These are phyloP conservation scores for Apodemia hepburni DNA, from an alignment of 2,888 invertebrate genomes.

Conservation along the genomic window DNA sequence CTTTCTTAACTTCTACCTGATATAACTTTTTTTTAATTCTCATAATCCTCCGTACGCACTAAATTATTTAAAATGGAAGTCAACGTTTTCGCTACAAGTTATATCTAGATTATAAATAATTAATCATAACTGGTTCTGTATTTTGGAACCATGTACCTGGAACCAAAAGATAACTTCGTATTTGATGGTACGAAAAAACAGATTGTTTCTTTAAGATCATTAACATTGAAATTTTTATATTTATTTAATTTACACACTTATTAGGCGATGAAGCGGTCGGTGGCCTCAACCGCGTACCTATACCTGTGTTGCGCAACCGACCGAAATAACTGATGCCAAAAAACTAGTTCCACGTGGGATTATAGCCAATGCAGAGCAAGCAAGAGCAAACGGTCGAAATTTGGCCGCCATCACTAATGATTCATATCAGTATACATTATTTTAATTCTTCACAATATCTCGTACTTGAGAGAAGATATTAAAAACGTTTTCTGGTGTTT, in stretches of 20 bases:
- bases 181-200: neutral
- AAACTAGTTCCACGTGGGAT: slow-evolving; percentile 69
- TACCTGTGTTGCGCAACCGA: slow-evolving; percentile 65
- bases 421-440: slow-evolving; percentile 7
- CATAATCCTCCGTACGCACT: neutral
- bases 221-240: slow-evolving; percentile 42
- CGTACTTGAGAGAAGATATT: neutral
- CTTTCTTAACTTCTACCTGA: too few relatives aligned
- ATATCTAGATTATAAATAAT: neutral
- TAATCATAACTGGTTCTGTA: neutral
- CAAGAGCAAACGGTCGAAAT: slow-evolving; percentile 7
- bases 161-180: neutral
- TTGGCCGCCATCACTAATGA: slow-evolving; percentile 3
- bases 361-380: slow-evolving; percentile 6
- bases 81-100: too few relatives aligned
- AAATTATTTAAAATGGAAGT: neutral
- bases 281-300: slow-evolving; percentile 50
- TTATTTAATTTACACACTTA: slow-evolving; percentile 66
- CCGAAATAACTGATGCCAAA: slow-evolving; percentile 64
- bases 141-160: neutral
- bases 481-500: neutral
- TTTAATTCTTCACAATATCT: neutral
- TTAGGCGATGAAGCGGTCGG: slow-evolving; percentile 53
- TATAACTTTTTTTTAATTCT: too few relatives aligned
- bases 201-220: slow-evolving; percentile 9